Evolutionary conservation across 2,888 invertebrate genomes (phyloP).

Genomic region (Agapostemon virescens): DNA sequence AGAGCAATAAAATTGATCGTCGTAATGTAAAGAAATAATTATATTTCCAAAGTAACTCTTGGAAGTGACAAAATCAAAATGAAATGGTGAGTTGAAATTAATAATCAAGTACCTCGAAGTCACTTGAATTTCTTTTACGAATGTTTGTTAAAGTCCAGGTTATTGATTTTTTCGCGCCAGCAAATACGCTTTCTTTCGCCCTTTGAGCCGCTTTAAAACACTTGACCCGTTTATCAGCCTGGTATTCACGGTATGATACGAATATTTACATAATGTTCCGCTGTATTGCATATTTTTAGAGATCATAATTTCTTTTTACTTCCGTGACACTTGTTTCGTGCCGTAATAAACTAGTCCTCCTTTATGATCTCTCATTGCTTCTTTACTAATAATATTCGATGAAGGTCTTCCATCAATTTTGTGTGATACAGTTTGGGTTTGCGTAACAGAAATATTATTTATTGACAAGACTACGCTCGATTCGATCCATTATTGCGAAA

Average conservation of each 20-base stretch:
- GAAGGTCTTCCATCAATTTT: neutral
- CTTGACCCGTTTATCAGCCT: conserved; percentile 44
- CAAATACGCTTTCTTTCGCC: conserved; percentile 9
- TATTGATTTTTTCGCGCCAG: conserved; percentile 27
- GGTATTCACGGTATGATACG: conserved; percentile 22
- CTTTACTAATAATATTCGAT: neutral
- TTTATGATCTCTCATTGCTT: too few relatives aligned
- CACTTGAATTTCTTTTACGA: conserved; percentile 19
- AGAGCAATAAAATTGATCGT: too few relatives aligned
- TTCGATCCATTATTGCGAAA: neutral
- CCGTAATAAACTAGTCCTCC: conserved; percentile 12
- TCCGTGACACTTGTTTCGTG: neutral
- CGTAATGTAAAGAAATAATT: too few relatives aligned
- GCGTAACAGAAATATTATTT: neutral
- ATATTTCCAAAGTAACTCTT: neutral
- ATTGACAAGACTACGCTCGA: neutral
- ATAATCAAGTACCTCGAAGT: neutral
- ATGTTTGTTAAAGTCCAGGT: conserved; percentile 29
- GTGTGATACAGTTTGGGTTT: neutral
- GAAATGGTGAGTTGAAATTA: conserved; percentile 29
- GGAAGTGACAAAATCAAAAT: neutral
- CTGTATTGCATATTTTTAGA: conserved; percentile 30
- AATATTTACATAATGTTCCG: conserved; percentile 48
- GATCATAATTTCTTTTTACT: conserved; percentile 9
- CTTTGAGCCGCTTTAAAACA: conserved; percentile 36